Evolutionary conservation across 2,113 vertebrate genomes (phyloP).

Genomic region (Alosa alosa): DNA sequence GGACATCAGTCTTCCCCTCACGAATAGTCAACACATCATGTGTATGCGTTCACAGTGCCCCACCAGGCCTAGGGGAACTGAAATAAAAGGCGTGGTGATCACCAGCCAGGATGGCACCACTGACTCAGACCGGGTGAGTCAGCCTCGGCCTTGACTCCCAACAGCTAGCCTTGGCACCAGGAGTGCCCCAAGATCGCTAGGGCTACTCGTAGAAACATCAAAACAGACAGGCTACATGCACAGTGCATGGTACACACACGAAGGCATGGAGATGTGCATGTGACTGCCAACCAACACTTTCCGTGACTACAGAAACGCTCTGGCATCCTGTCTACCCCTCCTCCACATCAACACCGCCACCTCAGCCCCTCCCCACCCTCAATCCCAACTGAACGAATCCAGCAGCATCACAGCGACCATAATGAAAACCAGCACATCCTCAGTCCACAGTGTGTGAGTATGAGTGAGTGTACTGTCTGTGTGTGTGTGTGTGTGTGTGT

Average conservation of each 20-base stretch:
- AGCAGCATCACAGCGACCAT: neutral
- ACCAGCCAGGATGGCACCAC: slow-evolving; percentile 21
- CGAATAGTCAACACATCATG: neutral
- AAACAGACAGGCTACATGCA: neutral
- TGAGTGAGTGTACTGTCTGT: slow-evolving; percentile 8
- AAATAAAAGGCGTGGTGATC: slow-evolving; percentile 17
- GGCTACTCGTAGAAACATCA: neutral
- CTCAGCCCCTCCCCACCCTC: neutral
- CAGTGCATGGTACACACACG: neutral
- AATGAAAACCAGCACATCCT: slow-evolving; percentile 44
- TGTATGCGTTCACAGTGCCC: neutral
- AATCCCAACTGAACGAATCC: neutral
- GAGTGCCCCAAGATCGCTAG: neutral
- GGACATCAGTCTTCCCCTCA: neutral
- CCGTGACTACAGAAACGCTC: slow-evolving; percentile 18
- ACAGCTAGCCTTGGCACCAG: slow-evolving; percentile 14
- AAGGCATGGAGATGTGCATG: neutral
- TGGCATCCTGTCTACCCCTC: neutral
- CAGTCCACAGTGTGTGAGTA: slow-evolving; percentile 19
- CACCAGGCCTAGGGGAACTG: neutral
- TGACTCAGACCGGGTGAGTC: slow-evolving; percentile 33
- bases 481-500: neutral
- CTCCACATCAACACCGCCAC: neutral
- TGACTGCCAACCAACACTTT: slow-evolving; percentile 23
- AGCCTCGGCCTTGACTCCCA: neutral